Conservation (phyloP, 2,888 invertebrate genomes). For the Diogma glabrata region DNA sequence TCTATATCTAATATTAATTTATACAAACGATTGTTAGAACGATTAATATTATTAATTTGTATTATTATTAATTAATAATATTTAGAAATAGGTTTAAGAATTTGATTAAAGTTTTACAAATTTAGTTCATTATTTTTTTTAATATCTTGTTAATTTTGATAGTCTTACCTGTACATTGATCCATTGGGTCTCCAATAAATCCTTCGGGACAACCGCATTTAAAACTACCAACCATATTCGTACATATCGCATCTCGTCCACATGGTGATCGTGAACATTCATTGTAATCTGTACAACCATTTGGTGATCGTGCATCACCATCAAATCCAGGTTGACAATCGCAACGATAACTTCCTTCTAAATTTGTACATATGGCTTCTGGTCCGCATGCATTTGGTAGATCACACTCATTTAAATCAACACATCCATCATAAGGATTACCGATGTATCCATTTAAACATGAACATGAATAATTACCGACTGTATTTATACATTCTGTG, state of each 20-base stretch:
- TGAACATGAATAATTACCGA: conserved; percentile 78
- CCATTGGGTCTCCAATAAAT: conserved; percentile 65
- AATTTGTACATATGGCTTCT: conserved; percentile 68
- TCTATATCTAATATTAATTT: conserved; percentile 49
- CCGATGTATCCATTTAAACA: conserved; percentile 76
- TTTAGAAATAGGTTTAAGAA: too few species aligned
- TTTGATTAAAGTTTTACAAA: too few species aligned
- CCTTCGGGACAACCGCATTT: conserved; percentile 75
- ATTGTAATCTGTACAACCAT: conserved; percentile 60
- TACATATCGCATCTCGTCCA: conserved; percentile 67
- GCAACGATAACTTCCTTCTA: conserved; percentile 70
- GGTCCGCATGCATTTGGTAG: conserved; percentile 60
- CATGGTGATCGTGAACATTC: conserved; percentile 66
- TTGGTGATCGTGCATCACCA: conserved; percentile 59
- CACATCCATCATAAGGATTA: conserved; percentile 68
- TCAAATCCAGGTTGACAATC: conserved; percentile 72
- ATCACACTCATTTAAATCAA: conserved; percentile 75
- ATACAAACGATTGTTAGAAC: background rate
- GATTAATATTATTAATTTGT: background rate
- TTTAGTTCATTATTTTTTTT: background rate
- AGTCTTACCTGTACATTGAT: conserved; percentile 58
- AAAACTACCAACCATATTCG: conserved; percentile 66
- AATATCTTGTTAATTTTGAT: conserved; percentile 5
- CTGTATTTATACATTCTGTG: conserved; percentile 68
- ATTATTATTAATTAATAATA: too few species aligned